Conservation (phyloP, 2,797 vertebrate species). For the Anabas testudineus region DNA sequence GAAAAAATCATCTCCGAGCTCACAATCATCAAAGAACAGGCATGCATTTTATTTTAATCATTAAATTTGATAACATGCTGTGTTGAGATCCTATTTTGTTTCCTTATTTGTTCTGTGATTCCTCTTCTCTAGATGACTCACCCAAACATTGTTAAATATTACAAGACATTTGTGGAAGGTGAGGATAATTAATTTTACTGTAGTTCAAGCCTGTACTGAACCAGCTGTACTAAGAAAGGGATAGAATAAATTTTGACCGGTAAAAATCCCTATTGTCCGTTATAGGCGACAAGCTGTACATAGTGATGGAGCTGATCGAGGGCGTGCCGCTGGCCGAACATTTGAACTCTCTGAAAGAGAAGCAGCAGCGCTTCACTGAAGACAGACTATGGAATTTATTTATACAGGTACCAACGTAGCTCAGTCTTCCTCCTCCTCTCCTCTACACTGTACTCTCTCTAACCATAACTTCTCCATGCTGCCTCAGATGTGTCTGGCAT, state of each 20-base stretch:
- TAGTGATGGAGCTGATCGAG: conserved; percentile 94
- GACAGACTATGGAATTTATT: conserved; percentile 93
- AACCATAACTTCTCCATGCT: not conserved
- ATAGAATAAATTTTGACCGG: not conserved
- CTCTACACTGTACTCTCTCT: too few relatives aligned
- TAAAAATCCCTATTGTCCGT: not conserved
- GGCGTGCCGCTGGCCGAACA: conserved; percentile 89
- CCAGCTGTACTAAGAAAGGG: not conserved
- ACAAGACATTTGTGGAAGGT: conserved; percentile 95
- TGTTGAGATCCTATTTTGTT: not conserved
- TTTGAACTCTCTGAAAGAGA: conserved; percentile 91
- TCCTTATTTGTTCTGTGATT: conserved; percentile 7
- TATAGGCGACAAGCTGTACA: conserved; percentile 89
- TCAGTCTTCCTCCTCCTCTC: too few relatives aligned
- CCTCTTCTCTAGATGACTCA: conserved; percentile 87
- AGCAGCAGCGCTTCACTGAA: conserved; percentile 88
- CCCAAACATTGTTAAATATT: conserved; percentile 92
- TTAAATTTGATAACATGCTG: not conserved
- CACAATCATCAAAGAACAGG: conserved; percentile 93
- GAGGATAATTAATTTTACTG: conserved; percentile 55
- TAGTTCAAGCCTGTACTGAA: accelerated
- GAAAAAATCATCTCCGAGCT: conserved; percentile 93
- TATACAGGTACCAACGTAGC: conserved; percentile 89
- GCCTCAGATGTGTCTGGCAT: conserved; percentile 89
- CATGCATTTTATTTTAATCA: conserved; percentile 34